phyloP scores from a whole-genome alignment of 37 sponge, comb jelly and placozoan species.

The Theonella swinhoei region DNA sequence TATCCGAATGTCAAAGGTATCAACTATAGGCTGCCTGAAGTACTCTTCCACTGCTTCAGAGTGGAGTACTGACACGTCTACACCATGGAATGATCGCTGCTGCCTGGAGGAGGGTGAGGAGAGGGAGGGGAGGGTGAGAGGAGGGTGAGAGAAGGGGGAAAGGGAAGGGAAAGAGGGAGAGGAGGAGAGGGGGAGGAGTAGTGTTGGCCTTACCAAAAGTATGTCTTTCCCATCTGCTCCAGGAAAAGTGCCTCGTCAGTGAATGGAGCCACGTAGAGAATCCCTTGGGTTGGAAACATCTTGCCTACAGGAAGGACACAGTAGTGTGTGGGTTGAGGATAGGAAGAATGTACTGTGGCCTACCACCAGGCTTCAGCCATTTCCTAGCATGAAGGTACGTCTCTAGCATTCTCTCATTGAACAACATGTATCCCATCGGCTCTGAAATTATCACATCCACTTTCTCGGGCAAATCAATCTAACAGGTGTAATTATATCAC shows the following conservation, averaged over 20 bases:
- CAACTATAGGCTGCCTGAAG: constrained; percentile 95
- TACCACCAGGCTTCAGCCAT: constrained; percentile 91
- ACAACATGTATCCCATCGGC: constrained; percentile 99
- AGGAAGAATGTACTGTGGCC: background rate
- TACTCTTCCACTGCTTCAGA: constrained; percentile 83
- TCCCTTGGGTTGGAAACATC: constrained; percentile 94
- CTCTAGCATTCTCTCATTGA: constrained; percentile 98
- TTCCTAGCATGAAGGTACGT: constrained; percentile 93
- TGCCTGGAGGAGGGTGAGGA: constrained; percentile 53
- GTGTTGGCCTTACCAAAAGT: constrained; percentile 76
- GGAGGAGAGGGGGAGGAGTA: background rate
- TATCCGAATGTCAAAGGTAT: constrained; percentile 91
- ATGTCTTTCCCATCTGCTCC: constrained; percentile 83
- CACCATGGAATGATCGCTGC: constrained; percentile 91
- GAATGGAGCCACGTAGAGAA: constrained; percentile 93
- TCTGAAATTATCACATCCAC: constrained; percentile 96
- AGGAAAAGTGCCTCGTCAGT: constrained; percentile 90
- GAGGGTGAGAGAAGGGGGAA: no score
- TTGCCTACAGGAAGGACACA: constrained; percentile 61
- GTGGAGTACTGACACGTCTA: constrained; percentile 80
- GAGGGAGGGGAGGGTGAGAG: constrained; percentile 16
- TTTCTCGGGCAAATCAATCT: constrained; percentile 91
- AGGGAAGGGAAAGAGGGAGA: background rate
- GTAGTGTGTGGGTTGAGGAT: no score
- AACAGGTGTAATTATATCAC: background rate